Base-by-base conservation (phyloP, 2,888 invertebrate genomes). In the Agriopis marginaria region DNA sequence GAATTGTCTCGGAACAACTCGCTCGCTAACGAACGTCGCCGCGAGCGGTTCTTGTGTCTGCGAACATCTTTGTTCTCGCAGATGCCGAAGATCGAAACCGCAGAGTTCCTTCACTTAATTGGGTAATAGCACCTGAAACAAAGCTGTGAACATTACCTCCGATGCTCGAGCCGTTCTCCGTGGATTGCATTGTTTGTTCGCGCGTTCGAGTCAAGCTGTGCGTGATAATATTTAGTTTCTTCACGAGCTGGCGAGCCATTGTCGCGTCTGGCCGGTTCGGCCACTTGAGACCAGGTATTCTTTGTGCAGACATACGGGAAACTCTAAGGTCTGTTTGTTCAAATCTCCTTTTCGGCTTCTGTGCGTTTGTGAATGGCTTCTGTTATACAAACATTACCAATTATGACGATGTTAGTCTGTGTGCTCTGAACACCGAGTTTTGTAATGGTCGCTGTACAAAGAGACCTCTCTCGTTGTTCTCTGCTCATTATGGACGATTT, bases 191-290 rank as follows among this genome's bases (percentile, higher is more conserved):
- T 91, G 88, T 90, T 85, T 82, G 80, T 74, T 69, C 77, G 76
- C 82, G 80, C 72, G 81, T 75, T 79, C 71, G 77, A 83, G 77
- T 85, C 88, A 86, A 70, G 70, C 66, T 90, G 92, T 86, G 89
- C 92, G 92, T 92, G 92, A 92, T 91, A 91, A 92, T 92, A 92
- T 93, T 92, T 92, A 88, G 86, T 89, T 91, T 91, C 84, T 83
- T 81, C 82, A 84, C 83, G 84, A 82, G 84, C 85, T 85, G 12
- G 78, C 81, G 59, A 66, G 80, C 86, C 79, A 88, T 91, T 90
- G 89, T 91, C 83, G 66, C 69, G 70, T 66, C 63, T 65, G 68
- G 86, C 83, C 86, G 85, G 88, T 82, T 82, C 91, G 88, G 82
- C 83, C 91, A 91, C 92, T 93, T 85, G 86, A 91, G 82, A 75